phyloP scores from a whole-genome alignment of 2,797 vertebrate species.

The Coracias cyanogaster region DNA sequence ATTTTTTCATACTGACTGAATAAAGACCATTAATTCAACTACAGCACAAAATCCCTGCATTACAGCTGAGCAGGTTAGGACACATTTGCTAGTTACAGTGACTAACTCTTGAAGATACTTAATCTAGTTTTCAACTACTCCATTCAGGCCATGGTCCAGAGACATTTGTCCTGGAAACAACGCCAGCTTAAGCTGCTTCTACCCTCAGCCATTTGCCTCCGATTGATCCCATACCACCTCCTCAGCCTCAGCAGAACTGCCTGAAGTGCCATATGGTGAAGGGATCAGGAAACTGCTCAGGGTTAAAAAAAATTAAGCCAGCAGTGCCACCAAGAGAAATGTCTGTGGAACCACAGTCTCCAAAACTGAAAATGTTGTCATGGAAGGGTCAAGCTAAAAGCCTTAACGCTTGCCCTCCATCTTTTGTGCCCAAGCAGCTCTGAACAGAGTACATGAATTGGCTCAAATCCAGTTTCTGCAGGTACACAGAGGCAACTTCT shows the following conservation, averaged over 20 bases:
- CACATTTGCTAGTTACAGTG: background rate
- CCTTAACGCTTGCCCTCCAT: background rate
- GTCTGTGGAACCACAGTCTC: slow-evolving; percentile 65
- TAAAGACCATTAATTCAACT: background rate
- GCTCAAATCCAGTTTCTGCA: background rate
- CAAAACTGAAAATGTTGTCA: slow-evolving; percentile 11
- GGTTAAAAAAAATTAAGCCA: slow-evolving; percentile 68
- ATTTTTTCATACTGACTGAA: background rate
- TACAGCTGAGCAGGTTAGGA: background rate
- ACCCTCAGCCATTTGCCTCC: background rate
- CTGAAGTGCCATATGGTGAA: background rate
- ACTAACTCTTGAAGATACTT: background rate
- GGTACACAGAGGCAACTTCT: background rate
- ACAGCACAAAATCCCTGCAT: background rate
- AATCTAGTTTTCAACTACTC: background rate
- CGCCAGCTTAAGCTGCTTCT: background rate
- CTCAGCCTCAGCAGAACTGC: background rate
- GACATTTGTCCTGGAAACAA: background rate
- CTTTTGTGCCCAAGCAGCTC: background rate
- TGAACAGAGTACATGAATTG: background rate
- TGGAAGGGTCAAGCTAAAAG: background rate
- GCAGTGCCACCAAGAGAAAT: slow-evolving; percentile 72
- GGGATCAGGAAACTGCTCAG: slow-evolving; percentile 2
- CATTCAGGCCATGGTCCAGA: background rate
- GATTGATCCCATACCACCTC: background rate